A percentile compares a stretch with the other conserved stretches of the same genome.
phyloP scores from a whole-genome alignment of 2,888 invertebrate genomes.

The Clunio marinus region DNA sequence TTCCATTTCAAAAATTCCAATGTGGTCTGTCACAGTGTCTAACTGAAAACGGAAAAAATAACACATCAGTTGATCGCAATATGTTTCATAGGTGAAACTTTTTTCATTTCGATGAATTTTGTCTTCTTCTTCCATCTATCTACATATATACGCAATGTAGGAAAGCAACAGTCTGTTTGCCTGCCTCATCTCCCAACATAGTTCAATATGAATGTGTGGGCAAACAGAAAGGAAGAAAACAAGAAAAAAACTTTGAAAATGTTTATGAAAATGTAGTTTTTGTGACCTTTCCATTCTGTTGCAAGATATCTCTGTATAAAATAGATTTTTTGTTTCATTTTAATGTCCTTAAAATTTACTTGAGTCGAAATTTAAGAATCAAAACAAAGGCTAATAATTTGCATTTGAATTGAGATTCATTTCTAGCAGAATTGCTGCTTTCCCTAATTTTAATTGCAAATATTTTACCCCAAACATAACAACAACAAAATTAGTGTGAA shows the following conservation, averaged over 20 bases:
- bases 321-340: too few relatives aligned
- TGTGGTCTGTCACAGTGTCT: neutral
- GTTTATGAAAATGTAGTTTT: neutral
- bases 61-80: neutral
- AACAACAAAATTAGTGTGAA: neutral
- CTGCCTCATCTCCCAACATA: neutral
- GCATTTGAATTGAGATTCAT: too few relatives aligned
- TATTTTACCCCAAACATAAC: too few relatives aligned
- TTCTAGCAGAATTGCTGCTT: too few relatives aligned
- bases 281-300: too few relatives aligned
- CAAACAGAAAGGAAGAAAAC: constrained; percentile 12
- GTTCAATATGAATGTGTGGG: neutral
- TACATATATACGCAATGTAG: neutral
- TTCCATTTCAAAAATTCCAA: neutral
- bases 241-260: neutral
- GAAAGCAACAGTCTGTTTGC: constrained; percentile 24
- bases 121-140: neutral
- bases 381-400: too few relatives aligned
- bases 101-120: constrained; percentile 16
- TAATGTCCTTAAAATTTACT: too few relatives aligned
- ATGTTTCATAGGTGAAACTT: constrained; percentile 17
- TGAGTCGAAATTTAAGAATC: too few relatives aligned
- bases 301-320: neutral
- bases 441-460: too few relatives aligned
- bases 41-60: constrained; percentile 13